Base-by-base conservation (phyloP, 2,113 vertebrate species). In the Dicerorhinus sumatrensis region DNA sequence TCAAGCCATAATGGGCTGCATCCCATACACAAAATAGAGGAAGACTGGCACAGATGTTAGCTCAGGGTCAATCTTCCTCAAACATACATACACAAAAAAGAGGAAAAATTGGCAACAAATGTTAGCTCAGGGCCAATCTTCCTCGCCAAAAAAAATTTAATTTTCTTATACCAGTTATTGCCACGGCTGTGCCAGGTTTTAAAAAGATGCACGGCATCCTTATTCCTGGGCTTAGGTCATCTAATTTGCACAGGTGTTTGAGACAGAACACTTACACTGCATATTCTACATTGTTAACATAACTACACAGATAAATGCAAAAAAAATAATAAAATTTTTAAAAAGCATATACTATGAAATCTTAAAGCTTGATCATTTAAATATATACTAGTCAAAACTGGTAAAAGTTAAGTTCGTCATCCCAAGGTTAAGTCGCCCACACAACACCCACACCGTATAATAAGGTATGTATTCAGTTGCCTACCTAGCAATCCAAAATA, bases 381-480 rank as follows among this genome's bases (percentile, higher is more conserved):
- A 81, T 31, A 63, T 16, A 54, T 20, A 46, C 73, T 4, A 48
- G 83, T 77, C 77, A 46, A 91, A 94, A 77, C 0, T 36, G 86
- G 86, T 75, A 25, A 79, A 93, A 82, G 62, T 48, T 9, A 69
- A 60, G 83, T 72, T 95, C n/a, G 8, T 88, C 96, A 65, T 76
- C n/a, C 58, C 79, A 65, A 97, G 94, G 97, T 94, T 36, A 81
- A 58, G n/a, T 8, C n/a, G 23, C 97, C 97, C 93, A 95, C 97
- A 27, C 29, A 1, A 46, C 97, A 39, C 94, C 96, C 90, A 97
- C 97, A 27, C 17, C 3, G 73, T 14, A 39, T 85, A 96, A 86
- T 33, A 42, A 96, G 95, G 70, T 83, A 63, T 69, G 95, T 5
- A 29, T 77, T 81, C 36, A 91, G 97, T 81, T 73, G 93, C 96